Evolutionary conservation across 2,888 invertebrate genomes (phyloP), one percentile per base, ranked within the genome.

Genomic region (Idaea dimidiata): DNA sequence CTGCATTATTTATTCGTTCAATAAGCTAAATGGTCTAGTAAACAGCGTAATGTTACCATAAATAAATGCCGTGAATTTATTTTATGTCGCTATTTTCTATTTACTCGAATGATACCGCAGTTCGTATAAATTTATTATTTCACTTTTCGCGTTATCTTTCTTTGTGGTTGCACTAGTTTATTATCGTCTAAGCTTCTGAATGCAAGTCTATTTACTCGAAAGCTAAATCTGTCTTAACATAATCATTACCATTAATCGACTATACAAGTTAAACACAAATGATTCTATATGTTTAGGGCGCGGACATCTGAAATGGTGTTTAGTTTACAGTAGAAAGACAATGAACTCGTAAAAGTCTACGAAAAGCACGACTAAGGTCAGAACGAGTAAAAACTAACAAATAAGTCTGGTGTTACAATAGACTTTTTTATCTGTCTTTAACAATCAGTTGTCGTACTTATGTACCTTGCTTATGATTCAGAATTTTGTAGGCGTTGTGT

Each of bases 1-100:
- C 86, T 86, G 83, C 86, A 83, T 87, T 87, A 88, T 89, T 86
- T 88, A 87, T 87, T 84, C 83, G 86, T 87, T 86, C 88, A 89
- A 90, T 89, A 87, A 86, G 81, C 81, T 84, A 84, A 88, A 88
- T 84, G 78, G 83, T 78, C 83, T 82, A 82, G 79, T 84, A 76
- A 81, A 82, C 79, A 79, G 74, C 71, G 74, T 75, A 43, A 75
- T 72, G 65, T 76, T 75, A 75, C 71, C 75, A 72, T 77, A 79
- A 80, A 80, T 76, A 78, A 76, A 76, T 62, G 64, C 64, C 71
- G 70, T 70, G 71, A 75, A 77, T 78, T 76, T 74, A 74, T 73
- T 71, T 72, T 67, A 61, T 63, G 65, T 66, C 72, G 64, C 69
- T 68, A 71, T 68, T 67, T 43, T 67, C 66, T 62, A 63, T 60